Base-by-base conservation (phyloP, 2,797 vertebrate genomes). In the Mycteria americana region DNA sequence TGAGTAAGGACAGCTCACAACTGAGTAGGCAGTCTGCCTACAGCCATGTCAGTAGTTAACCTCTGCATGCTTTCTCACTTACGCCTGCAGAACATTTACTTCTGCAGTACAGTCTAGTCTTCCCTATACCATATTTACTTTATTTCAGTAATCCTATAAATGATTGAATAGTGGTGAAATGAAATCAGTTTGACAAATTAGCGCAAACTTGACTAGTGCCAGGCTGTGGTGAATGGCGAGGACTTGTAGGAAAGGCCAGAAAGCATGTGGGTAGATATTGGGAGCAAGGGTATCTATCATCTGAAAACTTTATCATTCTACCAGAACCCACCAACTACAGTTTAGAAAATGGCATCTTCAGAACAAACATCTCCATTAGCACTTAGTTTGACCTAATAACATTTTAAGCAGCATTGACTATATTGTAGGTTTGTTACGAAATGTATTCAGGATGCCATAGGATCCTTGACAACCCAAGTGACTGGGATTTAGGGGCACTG, bases 101-200 rank as follows among this genome's bases (percentile, higher is more conserved):
- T 64, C n/a, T 28, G 28, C 39, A 7, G 33, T 8, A 19, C 7
- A 35, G 56, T 28, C 3, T 18, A 45, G 48, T 18, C 4, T 28
- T 46, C 59, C 59, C 50, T 33, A 1, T 11, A 11, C 28, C 6
- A 0, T n/a, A 39, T n/a, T 64, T 56, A 24, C 31, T 43, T 51
- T 7, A 14, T 37, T 53, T 37, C 43, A 25, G 17, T 17, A 53
- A 37, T 9, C 27, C 39, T 46, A 18, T 17, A 63, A 27, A 45
- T 22, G 39, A 33, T 22, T 0, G 0, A 37, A 18, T 3, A 13
- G 39, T 1, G 1, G 41, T 41, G 27, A 23, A 63, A 62, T 51
- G 63, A 18, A 27, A 30, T 35, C 31, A 28, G 33, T 22, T 24
- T 14, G 50, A 54, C 21, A 24, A 60, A 67, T 67, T 16, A 37